phyloP scores from a whole-genome alignment of 2,113 vertebrate genomes.

The Cettia cetti region DNA sequence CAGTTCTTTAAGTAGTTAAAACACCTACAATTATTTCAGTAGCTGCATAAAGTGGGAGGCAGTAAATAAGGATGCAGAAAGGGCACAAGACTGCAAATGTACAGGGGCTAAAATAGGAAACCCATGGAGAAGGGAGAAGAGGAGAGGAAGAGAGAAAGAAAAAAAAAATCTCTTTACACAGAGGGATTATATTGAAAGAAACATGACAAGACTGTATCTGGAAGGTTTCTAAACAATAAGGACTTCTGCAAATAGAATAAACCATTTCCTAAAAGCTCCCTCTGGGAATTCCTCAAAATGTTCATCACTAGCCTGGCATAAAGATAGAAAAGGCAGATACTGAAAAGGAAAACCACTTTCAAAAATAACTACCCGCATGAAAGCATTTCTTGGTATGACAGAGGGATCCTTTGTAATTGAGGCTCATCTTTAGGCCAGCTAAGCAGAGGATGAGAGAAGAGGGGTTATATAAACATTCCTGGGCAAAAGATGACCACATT shows the following conservation, averaged over 20 bases:
- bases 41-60: not conserved
- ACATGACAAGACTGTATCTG: not conserved
- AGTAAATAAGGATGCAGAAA: not conserved
- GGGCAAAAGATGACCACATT: not conserved
- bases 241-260: conserved; percentile 13
- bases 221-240: not conserved
- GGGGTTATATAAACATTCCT: not conserved
- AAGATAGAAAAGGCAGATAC: not conserved
- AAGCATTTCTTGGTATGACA: not conserved
- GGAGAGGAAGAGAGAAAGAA: not conserved
- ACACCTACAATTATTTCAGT: not conserved
- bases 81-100: not conserved
- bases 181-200: not conserved
- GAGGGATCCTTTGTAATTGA: not conserved
- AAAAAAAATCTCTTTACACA: not conserved
- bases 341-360: not conserved
- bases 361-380: not conserved
- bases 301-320: not conserved
- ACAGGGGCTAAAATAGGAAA: not conserved
- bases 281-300: not conserved
- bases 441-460: not conserved
- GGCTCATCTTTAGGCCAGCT: not conserved
- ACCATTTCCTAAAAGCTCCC: not conserved
- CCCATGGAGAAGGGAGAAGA: not conserved
- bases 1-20: not conserved